A percentile compares a stretch with the other conserved stretches of the same genome.
phyloP scores from a whole-genome alignment of 2,888 invertebrate species.

The Plemyria rubiginata region DNA sequence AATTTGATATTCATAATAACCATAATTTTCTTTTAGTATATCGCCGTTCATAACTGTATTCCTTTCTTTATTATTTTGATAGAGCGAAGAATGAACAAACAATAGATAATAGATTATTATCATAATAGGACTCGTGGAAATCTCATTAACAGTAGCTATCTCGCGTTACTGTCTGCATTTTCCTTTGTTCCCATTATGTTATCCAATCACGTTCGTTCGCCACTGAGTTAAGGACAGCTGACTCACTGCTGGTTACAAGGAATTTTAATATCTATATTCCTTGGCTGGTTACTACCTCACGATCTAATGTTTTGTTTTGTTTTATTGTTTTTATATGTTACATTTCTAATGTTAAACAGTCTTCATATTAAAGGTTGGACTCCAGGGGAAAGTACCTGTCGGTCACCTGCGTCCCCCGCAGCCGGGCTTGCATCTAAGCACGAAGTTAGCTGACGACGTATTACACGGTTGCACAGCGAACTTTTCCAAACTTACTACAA shows the following conservation, averaged over 20 bases:
- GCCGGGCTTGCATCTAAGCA: too few relatives aligned
- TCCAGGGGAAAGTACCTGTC: too few relatives aligned
- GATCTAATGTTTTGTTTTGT: too few relatives aligned
- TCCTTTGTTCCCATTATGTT: slow-evolving; percentile 46
- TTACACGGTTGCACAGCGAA: too few relatives aligned
- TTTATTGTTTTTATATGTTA: too few relatives aligned
- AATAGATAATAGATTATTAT: slow-evolving; percentile 61
- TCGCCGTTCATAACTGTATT: slow-evolving; percentile 21
- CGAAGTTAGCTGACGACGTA: too few relatives aligned
- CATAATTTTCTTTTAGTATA: slow-evolving; percentile 8
- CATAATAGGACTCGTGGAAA: slow-evolving; percentile 65
- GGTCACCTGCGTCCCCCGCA: too few relatives aligned
- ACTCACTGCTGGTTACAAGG: slow-evolving; percentile 8
- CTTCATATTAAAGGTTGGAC: too few relatives aligned
- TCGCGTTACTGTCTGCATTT: slow-evolving; percentile 51
- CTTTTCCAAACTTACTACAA: too few relatives aligned
- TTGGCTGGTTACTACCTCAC: too few relatives aligned
- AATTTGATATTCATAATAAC: slow-evolving; percentile 3
- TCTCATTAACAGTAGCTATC: slow-evolving; percentile 67
- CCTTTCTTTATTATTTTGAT: slow-evolving; percentile 44
- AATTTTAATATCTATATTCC: too few relatives aligned
- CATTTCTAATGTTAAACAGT: too few relatives aligned
- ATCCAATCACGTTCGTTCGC: slow-evolving; percentile 40
- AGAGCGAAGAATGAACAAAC: slow-evolving; percentile 52
- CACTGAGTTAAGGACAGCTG: slow-evolving; percentile 8